Conservation (phyloP, 2,113 vertebrate genomes). For the Platysteira castanea region DNA sequence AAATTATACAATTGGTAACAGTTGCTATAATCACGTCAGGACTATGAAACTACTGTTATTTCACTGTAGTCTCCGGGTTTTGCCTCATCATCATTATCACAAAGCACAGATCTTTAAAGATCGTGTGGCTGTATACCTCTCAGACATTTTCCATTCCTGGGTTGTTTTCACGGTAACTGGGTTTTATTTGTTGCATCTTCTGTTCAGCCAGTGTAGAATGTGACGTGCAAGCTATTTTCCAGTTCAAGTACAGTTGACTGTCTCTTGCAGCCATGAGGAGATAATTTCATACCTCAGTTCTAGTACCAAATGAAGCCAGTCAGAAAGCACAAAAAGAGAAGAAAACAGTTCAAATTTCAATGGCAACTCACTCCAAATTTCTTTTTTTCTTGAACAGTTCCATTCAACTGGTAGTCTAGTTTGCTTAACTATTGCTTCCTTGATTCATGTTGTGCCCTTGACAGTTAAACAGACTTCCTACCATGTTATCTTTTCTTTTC, state of each 20-base stretch:
- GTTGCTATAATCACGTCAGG: neutral
- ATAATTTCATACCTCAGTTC: neutral
- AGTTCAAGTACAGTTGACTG: neutral
- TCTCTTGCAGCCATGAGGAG: neutral
- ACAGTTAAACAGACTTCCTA: neutral
- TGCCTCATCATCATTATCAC: neutral
- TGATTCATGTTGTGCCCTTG: neutral
- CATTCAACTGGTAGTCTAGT: neutral
- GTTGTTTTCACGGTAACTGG: neutral
- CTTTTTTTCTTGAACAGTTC: neutral
- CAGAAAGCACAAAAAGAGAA: neutral
- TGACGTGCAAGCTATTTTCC: neutral
- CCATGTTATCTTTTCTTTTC: neutral
- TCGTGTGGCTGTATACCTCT: neutral
- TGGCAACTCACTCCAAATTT: neutral
- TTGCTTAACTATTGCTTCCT: neutral
- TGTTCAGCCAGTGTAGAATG: neutral
- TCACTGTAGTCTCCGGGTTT: neutral
- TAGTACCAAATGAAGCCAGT: neutral
- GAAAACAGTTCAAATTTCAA: neutral
- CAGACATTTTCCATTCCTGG: neutral
- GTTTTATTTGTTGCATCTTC: neutral
- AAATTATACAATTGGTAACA: neutral
- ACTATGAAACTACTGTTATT: neutral
- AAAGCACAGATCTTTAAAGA: neutral